Base-by-base conservation (phyloP, 2,888 invertebrate species). In the Andrena chrysosceles region DNA sequence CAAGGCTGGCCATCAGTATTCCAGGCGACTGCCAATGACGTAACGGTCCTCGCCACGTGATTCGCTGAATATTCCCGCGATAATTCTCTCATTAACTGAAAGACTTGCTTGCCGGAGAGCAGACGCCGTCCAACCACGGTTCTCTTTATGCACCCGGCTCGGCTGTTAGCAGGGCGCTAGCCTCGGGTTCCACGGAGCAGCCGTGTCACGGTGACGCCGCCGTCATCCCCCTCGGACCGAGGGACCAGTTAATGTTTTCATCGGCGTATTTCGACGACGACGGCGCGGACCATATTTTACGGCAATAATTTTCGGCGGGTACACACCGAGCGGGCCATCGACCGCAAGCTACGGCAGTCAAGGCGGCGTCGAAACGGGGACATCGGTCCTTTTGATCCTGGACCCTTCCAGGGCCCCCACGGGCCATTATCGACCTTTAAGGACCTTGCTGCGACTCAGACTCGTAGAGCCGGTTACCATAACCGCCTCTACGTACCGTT, bases 361-460 rank as follows among this genome's bases (percentile, higher is more conserved):
- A 68, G 77, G 82, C 81, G 80, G 85, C 88, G 81, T 84, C 77
- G 81, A 89, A 90, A 90, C 89, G 86, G 87, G 89, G 89, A 89
- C 91, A 90, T 90, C 91, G 90, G 85, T 86, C 85, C 87, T 82
- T 86, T 89, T 89, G 88, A 89, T 89, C 86, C 87, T 77, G 78
- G 77, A 48, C 79, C 84, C 74, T 72, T 84, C 72, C 70, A 80
- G 69, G 85, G 85, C 85, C 89, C 85, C 86, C 74, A 78, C 84
- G 84, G 87, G 83, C 89, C 85, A 91, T 91, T 91, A 91, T 90
- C 91, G 91, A 91, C 90, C 90, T 91, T 91, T 90, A 90, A 91
- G 90, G 91, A 90, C 91, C 91, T 91, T 90, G 89, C 89, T 83
- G 86, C 89, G 85, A 86, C 87, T 56, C 56, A 16, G 56, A 56